Base-by-base conservation (phyloP, 2,113 vertebrate genomes). In the Mola mola region DNA sequence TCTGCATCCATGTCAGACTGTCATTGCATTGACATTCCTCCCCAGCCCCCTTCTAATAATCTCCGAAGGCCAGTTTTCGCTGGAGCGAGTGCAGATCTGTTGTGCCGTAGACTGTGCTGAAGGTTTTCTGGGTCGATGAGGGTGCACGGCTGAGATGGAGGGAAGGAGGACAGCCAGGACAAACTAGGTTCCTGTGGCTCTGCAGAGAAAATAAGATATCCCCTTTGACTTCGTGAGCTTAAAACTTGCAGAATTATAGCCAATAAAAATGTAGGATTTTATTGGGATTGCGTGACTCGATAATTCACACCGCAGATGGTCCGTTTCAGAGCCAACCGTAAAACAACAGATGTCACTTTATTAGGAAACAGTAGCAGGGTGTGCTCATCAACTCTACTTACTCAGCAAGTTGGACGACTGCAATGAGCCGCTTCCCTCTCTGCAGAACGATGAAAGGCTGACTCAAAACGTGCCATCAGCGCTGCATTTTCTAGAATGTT, bases 91-190 rank as follows among this genome's bases (percentile, higher is more conserved):
- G 80, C 75, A 57, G 80, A 87, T 85, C 75, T 79, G 73, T 86
- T 86, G 83, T 83, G 76, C 75, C 65, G 67, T 65, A 58, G 72
- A 75, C 72, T 75, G 81, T 78, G 37, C 78, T 48, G 66, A 84
- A 81, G 78, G 71, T 66, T 87, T 89, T 89, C 75, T 81, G 82
- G 85, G 83, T 85, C 63, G 74, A 76, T 79, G 66, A 64, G 73
- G 66, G 72, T 11, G 11, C 31, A 28, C 53, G 38, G 69, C 72
- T 36, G 66, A 78, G 62, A 72, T 73, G 72, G 29, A 75, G 60
- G 28, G 66, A 66, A 73, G 50, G 57, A 85, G 72, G 82, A 81
- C 61, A 59, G 56, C 26, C 36, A 58, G 73, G 70, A 66, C 78
- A 66, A 78, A 72, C 68, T 65, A 29, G 61, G 65, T 34, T 65